Conservation (phyloP, 2,888 invertebrate species). For the Phasia obesa region DNA sequence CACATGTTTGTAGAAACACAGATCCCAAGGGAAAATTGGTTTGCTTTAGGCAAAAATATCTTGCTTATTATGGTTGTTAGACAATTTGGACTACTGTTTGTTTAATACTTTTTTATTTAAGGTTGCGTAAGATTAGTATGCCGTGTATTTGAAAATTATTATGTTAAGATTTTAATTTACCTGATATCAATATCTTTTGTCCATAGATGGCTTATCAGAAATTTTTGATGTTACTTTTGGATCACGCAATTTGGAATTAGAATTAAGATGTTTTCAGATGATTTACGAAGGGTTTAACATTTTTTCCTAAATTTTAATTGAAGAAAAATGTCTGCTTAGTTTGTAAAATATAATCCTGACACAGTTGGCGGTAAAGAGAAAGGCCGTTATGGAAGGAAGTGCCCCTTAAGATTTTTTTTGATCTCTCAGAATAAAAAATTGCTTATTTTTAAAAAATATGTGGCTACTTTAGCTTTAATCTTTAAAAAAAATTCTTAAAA, state of each 20-base stretch:
- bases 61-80: constrained; percentile 38
- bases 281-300: not conserved
- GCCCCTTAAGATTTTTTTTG: too few relatives aligned
- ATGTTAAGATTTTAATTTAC: constrained; percentile 46
- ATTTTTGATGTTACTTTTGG: constrained; percentile 15
- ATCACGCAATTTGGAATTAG: not conserved
- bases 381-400: too few relatives aligned
- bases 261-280: constrained; percentile 39
- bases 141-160: constrained; percentile 52
- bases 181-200: constrained; percentile 16
- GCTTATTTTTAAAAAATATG: too few relatives aligned
- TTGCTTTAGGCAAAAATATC: constrained; percentile 18
- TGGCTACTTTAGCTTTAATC: too few relatives aligned
- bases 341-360: too few relatives aligned
- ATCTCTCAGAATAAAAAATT: too few relatives aligned
- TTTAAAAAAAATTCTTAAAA: too few relatives aligned
- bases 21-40: constrained; percentile 40
- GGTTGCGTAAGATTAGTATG: constrained; percentile 32
- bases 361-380: too few relatives aligned
- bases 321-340: too few relatives aligned
- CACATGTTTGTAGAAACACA: constrained; percentile 51
- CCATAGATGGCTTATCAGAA: constrained; percentile 34
- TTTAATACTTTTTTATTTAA: constrained; percentile 38
- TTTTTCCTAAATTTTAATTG: not conserved
- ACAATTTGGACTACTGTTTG: constrained; percentile 60